A percentile compares a stretch with the other conserved stretches of the same genome.
Conservation (phyloP, 1,140 invertebrate species). For the Aphelenchoides besseyi region DNA sequence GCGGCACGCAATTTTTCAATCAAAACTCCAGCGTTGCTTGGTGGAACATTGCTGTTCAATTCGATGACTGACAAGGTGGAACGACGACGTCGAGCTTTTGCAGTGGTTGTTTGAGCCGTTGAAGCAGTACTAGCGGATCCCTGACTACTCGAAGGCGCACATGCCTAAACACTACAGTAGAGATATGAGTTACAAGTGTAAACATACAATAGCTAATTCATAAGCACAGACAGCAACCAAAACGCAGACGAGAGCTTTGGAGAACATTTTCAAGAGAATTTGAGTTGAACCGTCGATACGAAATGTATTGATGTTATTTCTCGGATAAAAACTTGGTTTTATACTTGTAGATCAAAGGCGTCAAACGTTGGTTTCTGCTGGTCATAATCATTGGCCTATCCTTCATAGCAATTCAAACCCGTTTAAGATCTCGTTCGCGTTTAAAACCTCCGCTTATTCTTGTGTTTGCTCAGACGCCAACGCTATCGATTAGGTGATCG, state of each 20-base stretch:
- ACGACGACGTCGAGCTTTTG: background rate
- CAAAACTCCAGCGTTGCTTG: background rate
- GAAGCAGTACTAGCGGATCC: background rate
- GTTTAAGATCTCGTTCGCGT: too few relatives aligned
- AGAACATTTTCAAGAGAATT: slow-evolving; percentile 6
- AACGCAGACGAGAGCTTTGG: background rate
- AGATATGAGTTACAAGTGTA: background rate
- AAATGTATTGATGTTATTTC: background rate
- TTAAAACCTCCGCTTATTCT: too few relatives aligned
- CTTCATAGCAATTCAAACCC: too few relatives aligned
- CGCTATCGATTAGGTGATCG: too few relatives aligned
- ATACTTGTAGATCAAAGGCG: background rate
- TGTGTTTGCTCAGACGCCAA: too few relatives aligned
- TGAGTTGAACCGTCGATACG: background rate
- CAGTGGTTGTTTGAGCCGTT: background rate
- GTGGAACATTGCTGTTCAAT: background rate
- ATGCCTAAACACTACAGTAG: background rate
- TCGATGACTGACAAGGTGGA: background rate
- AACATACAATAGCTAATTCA: slow-evolving; percentile 3
- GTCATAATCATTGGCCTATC: too few relatives aligned
- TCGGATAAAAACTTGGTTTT: background rate
- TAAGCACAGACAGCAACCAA: background rate
- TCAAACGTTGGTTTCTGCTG: too few relatives aligned
- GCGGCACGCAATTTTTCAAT: background rate
- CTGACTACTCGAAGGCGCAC: background rate